Base-by-base conservation (phyloP, 2,797 vertebrate genomes). In the Glossophaga mutica region DNA sequence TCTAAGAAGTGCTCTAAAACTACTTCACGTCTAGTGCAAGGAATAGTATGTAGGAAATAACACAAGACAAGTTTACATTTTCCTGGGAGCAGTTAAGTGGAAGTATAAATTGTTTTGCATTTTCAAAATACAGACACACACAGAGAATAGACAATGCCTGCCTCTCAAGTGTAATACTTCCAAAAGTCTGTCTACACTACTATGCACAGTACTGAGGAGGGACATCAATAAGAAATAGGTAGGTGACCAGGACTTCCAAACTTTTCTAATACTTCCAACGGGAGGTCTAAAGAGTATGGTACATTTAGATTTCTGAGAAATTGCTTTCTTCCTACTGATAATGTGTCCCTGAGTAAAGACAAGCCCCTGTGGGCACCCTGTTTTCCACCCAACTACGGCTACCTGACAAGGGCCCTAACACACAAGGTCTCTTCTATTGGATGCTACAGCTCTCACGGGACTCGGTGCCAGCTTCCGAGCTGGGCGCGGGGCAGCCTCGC, bases 381-480 rank as follows among this genome's bases (percentile, higher is more conserved):
- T 9, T 48, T 39, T 48, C 70, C 8, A 11, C 2, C 29, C 57
- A 59, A 22, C 37, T 34, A 4, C 46, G 3, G 82, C 52, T 46
- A 1, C 65, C 26, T 42, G 18, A 71, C 7, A 14, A 24, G 37
- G 48, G 26, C 29, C n/a, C 52, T 18, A 52, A 48, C 48, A 67
- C 85, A 32, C 22, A 1, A 16, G 6, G 15, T 22, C 42, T 18
- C 52, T 44, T 90, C 98, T 98, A 99, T 97, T 99, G 99, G 94
- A 99, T 98, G 0, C 98, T 98, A 82, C 99, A 99, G 84, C 99
- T 99, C 82, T 99, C 99, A 11, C 94, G 98, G 86, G 98, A 96
- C 42, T 98, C 97, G 0, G 98, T 77, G 0, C 95, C 96, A 24
- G 91, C 95, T 46, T 91, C 96, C 5, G 94, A 95, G 90, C 90